Evolutionary conservation across 2,797 vertebrate species (phyloP).

Genomic region (Xenops minutus): DNA sequence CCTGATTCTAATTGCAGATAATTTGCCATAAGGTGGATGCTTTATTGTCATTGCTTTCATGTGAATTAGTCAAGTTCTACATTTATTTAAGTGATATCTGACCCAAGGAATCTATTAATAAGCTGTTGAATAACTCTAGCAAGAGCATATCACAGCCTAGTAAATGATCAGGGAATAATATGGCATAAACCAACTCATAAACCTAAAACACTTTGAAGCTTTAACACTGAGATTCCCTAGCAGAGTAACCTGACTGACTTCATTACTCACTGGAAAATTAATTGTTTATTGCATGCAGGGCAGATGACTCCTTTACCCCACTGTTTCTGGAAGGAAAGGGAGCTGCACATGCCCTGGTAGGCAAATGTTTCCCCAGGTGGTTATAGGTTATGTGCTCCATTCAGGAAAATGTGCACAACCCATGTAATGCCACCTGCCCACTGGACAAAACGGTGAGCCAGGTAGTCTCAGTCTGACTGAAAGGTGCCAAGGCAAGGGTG

Average conservation of each 20-base stretch:
- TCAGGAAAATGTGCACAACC: not conserved
- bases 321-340: not conserved
- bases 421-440: not conserved
- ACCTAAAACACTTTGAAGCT: not conserved
- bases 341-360: accelerated
- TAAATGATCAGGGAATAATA: not conserved
- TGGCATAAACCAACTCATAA: not conserved
- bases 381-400: not conserved
- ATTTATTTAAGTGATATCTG: not conserved
- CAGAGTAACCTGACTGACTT: not conserved
- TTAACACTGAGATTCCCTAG: not conserved
- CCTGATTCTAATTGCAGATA: not conserved
- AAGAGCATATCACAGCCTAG: not conserved
- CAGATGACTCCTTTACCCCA: not conserved
- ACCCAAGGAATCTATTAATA: slow-evolving; percentile 20
- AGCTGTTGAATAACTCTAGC: not conserved
- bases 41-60: not conserved
- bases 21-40: not conserved
- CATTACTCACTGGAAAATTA: not conserved
- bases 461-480: not conserved
- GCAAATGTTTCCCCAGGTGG: not conserved
- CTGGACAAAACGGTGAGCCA: not conserved
- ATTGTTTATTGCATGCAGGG: not conserved
- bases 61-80: not conserved
- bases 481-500: not conserved